phyloP scores from a whole-genome alignment of 2,888 invertebrate species.

The Dioctria rufipes region DNA sequence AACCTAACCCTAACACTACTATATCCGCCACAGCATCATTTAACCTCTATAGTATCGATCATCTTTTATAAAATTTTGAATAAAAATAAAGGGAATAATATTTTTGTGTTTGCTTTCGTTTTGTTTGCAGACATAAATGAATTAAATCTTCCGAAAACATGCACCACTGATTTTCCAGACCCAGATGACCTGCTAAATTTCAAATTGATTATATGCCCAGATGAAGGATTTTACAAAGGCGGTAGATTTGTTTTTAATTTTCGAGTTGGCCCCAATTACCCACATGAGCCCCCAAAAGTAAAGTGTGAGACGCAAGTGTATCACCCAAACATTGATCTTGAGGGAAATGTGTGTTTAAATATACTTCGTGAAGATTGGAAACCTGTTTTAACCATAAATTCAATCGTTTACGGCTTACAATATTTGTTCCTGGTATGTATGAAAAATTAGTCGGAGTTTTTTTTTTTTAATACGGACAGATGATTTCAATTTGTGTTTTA shows the following conservation, averaged over 20 bases:
- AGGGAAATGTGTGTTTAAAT: constrained; percentile 98
- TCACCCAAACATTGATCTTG: constrained; percentile 98
- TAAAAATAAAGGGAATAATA: too few relatives aligned
- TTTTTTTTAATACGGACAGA: constrained; percentile 56
- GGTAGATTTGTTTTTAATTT: constrained; percentile 97
- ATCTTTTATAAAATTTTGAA: too few relatives aligned
- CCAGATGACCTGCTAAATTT: constrained; percentile 96
- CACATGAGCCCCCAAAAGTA: constrained; percentile 98
- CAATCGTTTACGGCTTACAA: constrained; percentile 97
- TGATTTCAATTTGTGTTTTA: too few relatives aligned
- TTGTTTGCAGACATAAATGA: constrained; percentile 92
- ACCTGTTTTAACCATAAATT: constrained; percentile 97
- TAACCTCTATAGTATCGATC: too few relatives aligned
- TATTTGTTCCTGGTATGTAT: constrained; percentile 91
- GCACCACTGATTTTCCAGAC: constrained; percentile 96
- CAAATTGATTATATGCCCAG: constrained; percentile 95
- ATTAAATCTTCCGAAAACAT: constrained; percentile 96
- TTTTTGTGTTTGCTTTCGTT: constrained; percentile 48
- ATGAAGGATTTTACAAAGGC: constrained; percentile 97
- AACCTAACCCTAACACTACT: too few relatives aligned
- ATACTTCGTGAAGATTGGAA: constrained; percentile 99
- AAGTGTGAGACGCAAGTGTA: constrained; percentile 98
- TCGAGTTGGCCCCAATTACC: constrained; percentile 92
- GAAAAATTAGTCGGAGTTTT: neutral
- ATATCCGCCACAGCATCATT: too few relatives aligned